phyloP scores from a whole-genome alignment of 2,888 invertebrate genomes.

The Allacma fusca region DNA sequence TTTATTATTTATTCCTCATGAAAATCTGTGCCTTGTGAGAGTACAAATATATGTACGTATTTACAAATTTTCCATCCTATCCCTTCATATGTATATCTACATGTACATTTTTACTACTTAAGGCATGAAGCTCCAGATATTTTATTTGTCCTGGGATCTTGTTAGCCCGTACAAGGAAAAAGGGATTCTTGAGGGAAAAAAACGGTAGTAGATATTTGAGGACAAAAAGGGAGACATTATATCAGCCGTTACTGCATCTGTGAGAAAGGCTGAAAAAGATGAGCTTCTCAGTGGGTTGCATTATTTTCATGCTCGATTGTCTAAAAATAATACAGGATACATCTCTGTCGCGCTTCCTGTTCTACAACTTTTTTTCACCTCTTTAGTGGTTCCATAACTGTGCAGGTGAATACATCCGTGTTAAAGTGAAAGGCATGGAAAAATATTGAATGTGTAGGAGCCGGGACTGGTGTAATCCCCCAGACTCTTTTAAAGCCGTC shows the following conservation, averaged over 20 bases:
- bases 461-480: background rate
- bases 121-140: too few species aligned
- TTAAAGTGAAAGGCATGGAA: background rate
- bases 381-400: background rate
- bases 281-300: background rate
- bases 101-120: too few species aligned
- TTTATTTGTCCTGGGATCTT: too few species aligned
- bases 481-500: background rate
- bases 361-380: background rate
- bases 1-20: too few species aligned
- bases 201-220: too few species aligned
- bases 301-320: constrained; percentile 16
- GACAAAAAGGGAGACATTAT: too few species aligned
- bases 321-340: constrained; percentile 12
- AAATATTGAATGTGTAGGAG: constrained; percentile 5
- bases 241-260: background rate
- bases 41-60: too few species aligned
- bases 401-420: background rate
- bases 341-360: background rate
- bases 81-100: too few species aligned
- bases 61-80: too few species aligned
- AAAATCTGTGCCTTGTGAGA: too few species aligned
- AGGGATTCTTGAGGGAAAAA: too few species aligned
- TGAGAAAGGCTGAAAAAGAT: background rate
- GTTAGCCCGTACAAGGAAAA: too few species aligned